phyloP scores from a whole-genome alignment of 2,113 vertebrate genomes.

The Condylura cristata region DNA sequence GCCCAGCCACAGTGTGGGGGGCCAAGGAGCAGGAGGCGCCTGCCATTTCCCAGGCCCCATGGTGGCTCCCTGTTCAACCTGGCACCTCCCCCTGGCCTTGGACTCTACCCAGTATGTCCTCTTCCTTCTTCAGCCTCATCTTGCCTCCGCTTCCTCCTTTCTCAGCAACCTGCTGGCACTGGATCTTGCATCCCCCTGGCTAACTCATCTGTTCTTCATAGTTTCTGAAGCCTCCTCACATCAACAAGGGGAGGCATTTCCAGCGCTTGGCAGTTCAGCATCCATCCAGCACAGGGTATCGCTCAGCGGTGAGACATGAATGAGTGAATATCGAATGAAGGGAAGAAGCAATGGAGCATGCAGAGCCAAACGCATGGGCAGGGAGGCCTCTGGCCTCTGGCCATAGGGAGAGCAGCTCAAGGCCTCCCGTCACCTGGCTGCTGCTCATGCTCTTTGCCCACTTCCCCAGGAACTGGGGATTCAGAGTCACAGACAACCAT shows the following conservation, averaged over 20 bases:
- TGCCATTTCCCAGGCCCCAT: background rate
- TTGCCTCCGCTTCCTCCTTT: background rate
- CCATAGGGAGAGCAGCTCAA: background rate
- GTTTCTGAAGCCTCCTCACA: background rate
- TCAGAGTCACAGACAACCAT: no score
- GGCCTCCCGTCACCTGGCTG: background rate
- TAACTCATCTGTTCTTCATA: background rate
- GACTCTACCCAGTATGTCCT: background rate
- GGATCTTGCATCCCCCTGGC: background rate
- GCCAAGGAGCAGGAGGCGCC: rapidly evolving
- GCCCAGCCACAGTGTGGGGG: no score
- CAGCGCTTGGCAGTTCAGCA: background rate
- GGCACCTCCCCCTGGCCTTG: rapidly evolving
- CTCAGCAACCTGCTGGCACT: background rate
- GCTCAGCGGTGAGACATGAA: background rate
- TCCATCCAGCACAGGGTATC: background rate
- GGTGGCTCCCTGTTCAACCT: background rate
- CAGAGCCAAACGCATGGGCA: background rate
- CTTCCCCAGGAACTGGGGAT: no score
- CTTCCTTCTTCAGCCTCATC: background rate
- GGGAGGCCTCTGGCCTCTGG: no score
- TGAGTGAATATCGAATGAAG: background rate
- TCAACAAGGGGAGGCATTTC: background rate
- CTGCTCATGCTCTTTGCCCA: background rate
- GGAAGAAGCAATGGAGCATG: background rate